A percentile compares a stretch with the other conserved stretches of the same genome.
phyloP scores from a whole-genome alignment of 2,113 vertebrate genomes.

The Paradoxurus hermaphroditus region DNA sequence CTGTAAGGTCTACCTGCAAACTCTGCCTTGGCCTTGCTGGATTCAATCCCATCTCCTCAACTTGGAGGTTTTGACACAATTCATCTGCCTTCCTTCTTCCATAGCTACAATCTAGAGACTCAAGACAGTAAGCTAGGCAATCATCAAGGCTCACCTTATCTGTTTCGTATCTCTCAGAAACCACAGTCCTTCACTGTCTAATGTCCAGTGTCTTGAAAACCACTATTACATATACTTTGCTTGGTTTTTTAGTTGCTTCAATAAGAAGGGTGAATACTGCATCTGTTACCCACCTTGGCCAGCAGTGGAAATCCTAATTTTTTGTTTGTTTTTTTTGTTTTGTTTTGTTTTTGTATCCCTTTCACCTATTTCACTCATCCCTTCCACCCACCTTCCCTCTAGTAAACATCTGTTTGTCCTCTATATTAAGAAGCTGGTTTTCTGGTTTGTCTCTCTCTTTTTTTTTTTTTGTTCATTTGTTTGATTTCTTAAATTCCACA shows the following conservation, averaged over 20 bases:
- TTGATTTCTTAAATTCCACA: not conserved
- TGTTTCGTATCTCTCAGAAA: not conserved
- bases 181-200: not conserved
- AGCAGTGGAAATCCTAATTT: not conserved
- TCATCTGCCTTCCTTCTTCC: not conserved
- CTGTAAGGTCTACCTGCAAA: not conserved
- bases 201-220: not conserved
- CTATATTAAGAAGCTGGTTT: not conserved
- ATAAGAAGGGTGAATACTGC: not conserved
- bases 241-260: not conserved
- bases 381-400: not conserved
- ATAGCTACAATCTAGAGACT: not conserved
- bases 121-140: not conserved
- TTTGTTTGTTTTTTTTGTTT: not conserved
- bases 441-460: not conserved
- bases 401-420: not conserved
- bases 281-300: not conserved
- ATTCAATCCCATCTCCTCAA: not conserved
- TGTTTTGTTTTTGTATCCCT: not conserved
- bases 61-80: not conserved
- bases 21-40: not conserved
- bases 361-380: not conserved
- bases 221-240: not conserved
- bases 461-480: not conserved
- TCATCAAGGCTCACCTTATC: not conserved